These are phyloP conservation scores for Atractosteus spatula DNA, from an alignment of 2,113 vertebrate genomes.

Conservation along the genomic window DNA sequence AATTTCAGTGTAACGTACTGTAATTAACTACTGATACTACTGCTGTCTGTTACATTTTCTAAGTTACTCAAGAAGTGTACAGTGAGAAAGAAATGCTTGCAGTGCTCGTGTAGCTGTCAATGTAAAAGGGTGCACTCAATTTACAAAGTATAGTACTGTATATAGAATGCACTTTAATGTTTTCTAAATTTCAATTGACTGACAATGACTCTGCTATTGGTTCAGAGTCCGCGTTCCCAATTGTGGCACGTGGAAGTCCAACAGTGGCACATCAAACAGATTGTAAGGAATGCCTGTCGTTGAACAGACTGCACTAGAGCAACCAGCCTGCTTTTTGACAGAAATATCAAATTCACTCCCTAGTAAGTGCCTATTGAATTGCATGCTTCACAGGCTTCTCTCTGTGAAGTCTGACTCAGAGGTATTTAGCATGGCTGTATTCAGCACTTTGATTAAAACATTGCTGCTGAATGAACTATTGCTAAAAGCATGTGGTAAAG, in stretches of 20 bases:
- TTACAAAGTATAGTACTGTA: too few species aligned
- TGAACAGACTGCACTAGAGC: too few species aligned
- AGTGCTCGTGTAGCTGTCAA: background rate
- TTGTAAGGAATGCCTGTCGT: too few species aligned
- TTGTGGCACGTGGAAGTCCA: too few species aligned
- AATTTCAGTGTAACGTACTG: background rate
- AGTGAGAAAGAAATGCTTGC: background rate
- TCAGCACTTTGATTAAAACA: conserved; percentile 1
- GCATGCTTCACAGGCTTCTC: background rate
- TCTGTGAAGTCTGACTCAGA: background rate
- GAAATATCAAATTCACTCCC: background rate
- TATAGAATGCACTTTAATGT: too few species aligned
- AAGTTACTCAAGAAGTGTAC: background rate
- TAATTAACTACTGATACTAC: conserved; percentile 1
- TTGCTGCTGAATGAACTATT: too few species aligned
- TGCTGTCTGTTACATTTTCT: background rate
- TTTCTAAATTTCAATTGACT: too few species aligned
- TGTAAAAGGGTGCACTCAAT: too few species aligned
- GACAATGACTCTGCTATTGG: too few species aligned
- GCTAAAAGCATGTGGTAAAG: too few species aligned
- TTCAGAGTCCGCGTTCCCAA: too few species aligned
- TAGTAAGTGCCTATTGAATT: background rate
- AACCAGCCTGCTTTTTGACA: background rate
- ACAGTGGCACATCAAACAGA: too few species aligned
- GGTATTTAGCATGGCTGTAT: background rate